Percentiles rank a stretch among this genome's conserved stretches.
Evolutionary conservation across 1,140 invertebrate genomes (phyloP).

Genomic region (Drusus annulatus): DNA sequence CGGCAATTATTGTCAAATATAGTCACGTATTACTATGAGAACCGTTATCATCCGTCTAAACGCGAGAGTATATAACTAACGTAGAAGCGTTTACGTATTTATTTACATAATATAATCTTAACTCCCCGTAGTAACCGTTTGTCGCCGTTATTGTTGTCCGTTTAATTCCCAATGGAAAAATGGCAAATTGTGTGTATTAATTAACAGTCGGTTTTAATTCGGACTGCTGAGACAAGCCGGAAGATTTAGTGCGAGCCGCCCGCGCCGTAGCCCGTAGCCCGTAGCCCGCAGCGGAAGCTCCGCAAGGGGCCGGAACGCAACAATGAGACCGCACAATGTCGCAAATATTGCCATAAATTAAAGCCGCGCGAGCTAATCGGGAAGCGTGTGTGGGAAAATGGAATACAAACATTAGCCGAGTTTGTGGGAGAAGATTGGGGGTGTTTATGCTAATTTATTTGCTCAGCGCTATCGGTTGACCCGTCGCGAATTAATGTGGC

Average conservation of each 20-base stretch:
- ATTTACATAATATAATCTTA: too few relatives aligned
- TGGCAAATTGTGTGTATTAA: too few relatives aligned
- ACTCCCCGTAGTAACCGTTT: too few relatives aligned
- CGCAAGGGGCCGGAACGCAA: conserved; percentile 36
- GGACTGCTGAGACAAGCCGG: conserved; percentile 28
- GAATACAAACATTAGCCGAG: conserved; percentile 43
- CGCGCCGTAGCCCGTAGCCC: too few relatives aligned
- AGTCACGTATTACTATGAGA: too few relatives aligned
- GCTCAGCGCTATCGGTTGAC: conserved; percentile 47
- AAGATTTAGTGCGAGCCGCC: conserved; percentile 32
- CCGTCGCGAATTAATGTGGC: conserved; percentile 44
- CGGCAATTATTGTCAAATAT: too few relatives aligned
- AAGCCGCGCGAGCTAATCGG: conserved; percentile 27
- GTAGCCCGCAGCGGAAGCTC: conserved; percentile 15
- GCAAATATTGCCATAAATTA: conserved; percentile 44
- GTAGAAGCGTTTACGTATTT: too few relatives aligned
- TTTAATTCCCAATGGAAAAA: too few relatives aligned
- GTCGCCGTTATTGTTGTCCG: too few relatives aligned
- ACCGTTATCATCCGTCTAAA: too few relatives aligned
- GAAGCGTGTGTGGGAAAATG: conserved; percentile 48
- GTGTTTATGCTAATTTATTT: conserved; percentile 52
- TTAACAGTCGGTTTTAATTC: conserved; percentile 6
- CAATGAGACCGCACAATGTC: conserved; percentile 35
- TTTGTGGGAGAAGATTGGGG: conserved; percentile 40
- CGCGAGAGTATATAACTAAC: too few relatives aligned